Evolutionary conservation across 2,113 vertebrate species (phyloP).

Genomic region (Bubo blakistoni): DNA sequence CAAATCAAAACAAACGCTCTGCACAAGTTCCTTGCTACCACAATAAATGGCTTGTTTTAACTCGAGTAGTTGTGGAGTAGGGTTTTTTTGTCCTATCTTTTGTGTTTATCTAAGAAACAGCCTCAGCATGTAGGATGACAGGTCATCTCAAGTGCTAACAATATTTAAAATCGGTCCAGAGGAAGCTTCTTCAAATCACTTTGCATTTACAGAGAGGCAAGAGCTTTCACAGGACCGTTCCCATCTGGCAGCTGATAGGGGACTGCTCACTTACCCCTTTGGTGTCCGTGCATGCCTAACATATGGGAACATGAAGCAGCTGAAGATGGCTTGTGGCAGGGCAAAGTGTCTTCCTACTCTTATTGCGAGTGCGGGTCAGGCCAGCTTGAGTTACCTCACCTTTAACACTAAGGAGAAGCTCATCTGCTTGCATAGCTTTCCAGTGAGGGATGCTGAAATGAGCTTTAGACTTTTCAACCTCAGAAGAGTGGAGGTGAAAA

Average conservation of each 20-base stretch:
- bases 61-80: neutral
- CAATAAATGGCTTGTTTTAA: conserved; percentile 27
- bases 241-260: accelerated
- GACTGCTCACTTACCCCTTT: neutral
- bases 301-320: accelerated
- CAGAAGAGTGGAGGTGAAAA: neutral
- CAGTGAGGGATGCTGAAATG: neutral
- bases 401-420: neutral
- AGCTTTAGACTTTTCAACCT: neutral
- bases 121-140: neutral
- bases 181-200: neutral
- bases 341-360: neutral
- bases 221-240: neutral
- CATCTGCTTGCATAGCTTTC: neutral
- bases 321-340: neutral
- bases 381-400: neutral
- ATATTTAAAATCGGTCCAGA: neutral
- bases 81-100: neutral
- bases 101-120: neutral
- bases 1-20: neutral
- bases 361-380: accelerated
- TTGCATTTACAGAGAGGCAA: neutral
- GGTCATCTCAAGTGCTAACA: neutral
- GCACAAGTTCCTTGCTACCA: neutral
- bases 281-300: neutral